phyloP scores from a whole-genome alignment of 2,888 invertebrate genomes.

The Plebejus argus region DNA sequence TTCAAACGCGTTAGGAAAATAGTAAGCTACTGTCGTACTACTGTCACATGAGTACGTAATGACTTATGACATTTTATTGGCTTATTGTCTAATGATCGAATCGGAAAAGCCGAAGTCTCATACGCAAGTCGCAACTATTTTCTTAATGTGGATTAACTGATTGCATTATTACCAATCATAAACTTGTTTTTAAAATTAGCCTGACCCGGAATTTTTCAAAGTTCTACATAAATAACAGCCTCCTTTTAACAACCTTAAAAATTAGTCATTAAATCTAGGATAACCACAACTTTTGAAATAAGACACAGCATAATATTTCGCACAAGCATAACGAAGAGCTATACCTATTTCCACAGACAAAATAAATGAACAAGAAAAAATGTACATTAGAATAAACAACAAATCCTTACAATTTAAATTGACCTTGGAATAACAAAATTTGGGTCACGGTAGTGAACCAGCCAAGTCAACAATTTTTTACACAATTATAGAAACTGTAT shows the following conservation, averaged over 20 bases:
- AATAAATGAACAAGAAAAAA: background rate
- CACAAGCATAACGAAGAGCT: background rate
- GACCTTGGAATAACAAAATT: background rate
- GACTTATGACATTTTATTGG: no score
- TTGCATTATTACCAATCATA: background rate
- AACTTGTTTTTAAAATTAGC: background rate
- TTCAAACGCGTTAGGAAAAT: background rate
- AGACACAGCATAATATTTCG: conserved; percentile 62
- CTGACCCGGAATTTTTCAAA: background rate
- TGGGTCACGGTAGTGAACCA: background rate
- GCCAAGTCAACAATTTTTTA: background rate
- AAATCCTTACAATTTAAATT: background rate
- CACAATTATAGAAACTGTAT: background rate
- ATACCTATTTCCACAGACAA: background rate
- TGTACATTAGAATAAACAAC: background rate
- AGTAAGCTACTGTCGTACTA: background rate
- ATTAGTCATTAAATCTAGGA: conserved; percentile 55
- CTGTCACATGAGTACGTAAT: no score
- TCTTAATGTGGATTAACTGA: background rate
- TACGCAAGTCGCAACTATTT: background rate
- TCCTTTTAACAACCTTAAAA: conserved; percentile 66
- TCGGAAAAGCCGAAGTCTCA: no score
- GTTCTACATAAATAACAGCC: conserved; percentile 53
- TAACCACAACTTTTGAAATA: conserved; percentile 68
- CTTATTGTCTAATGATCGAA: no score